Conservation (phyloP, 1,140 invertebrate genomes). For the Orchesella cincta region DNA sequence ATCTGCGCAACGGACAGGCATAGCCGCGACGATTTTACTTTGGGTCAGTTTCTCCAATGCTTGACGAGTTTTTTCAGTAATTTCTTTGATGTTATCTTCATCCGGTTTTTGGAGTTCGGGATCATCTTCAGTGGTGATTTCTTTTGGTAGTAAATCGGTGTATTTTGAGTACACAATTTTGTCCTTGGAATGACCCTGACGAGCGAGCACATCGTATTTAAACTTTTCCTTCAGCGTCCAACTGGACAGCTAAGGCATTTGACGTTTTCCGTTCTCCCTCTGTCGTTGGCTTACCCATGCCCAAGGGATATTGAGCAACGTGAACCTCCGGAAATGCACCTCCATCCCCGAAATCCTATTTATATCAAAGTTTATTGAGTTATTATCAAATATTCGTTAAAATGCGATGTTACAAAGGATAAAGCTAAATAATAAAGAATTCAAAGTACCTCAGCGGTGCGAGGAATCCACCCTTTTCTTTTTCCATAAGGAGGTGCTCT, state of each 20-base stretch:
- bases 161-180: conserved; percentile 97
- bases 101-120: conserved; percentile 79
- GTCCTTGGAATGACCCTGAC: conserved; percentile 93
- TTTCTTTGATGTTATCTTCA: conserved; percentile 81
- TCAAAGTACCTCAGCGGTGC: conserved; percentile 81
- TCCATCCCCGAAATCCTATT: conserved; percentile 85
- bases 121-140: conserved; percentile 89
- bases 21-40: conserved; percentile 86
- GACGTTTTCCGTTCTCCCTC: conserved; percentile 72
- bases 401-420: no score
- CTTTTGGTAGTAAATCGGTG: conserved; percentile 88
- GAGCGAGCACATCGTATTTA: conserved; percentile 94
- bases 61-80: conserved; percentile 79
- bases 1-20: conserved; percentile 89
- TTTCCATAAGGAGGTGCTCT: conserved; percentile 95
- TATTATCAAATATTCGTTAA: conserved; percentile 27
- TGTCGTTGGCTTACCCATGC: conserved; percentile 68
- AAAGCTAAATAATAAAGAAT: background rate
- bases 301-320: conserved; percentile 93
- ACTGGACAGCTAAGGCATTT: conserved; percentile 96
- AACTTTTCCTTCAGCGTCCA: conserved; percentile 91
- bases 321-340: conserved; percentile 98
- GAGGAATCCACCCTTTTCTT: conserved; percentile 90
- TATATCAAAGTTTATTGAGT: no score
- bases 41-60: conserved; percentile 85